Conservation (phyloP, 2,113 vertebrate genomes). For the Ailurus styani region DNA sequence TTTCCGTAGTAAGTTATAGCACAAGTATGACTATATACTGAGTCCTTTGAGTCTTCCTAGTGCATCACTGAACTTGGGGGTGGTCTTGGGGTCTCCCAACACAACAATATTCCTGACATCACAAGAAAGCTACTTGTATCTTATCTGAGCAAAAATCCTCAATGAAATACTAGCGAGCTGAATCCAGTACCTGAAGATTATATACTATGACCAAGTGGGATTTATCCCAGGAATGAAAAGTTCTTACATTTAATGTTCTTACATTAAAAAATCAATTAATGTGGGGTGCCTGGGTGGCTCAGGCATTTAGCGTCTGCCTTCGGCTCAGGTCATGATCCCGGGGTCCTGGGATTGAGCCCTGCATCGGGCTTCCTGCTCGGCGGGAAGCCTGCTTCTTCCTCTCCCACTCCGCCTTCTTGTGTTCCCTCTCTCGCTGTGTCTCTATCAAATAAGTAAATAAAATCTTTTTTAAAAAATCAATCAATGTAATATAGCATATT, state of each 20-base stretch:
- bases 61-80: neutral
- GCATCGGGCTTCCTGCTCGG: too few species aligned
- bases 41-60: neutral
- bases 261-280: neutral
- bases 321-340: too few species aligned
- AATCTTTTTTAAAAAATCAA: neutral
- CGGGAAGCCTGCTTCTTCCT: too few species aligned
- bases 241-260: too few species aligned
- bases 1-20: neutral
- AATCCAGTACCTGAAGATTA: neutral
- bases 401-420: too few species aligned
- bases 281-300: too few species aligned
- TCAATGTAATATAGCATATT: neutral
- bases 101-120: neutral
- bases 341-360: too few species aligned
- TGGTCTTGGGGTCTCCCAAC: neutral
- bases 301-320: too few species aligned
- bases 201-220: neutral
- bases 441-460: too few species aligned
- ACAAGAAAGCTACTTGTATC: neutral
- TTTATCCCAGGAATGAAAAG: neutral
- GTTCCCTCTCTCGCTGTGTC: too few species aligned
- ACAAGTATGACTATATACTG: neutral
- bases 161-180: neutral
- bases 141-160: neutral